These are phyloP conservation scores for Stegostoma tigrinum DNA, from an alignment of 2,113 vertebrate genomes.

Conservation along the genomic window DNA sequence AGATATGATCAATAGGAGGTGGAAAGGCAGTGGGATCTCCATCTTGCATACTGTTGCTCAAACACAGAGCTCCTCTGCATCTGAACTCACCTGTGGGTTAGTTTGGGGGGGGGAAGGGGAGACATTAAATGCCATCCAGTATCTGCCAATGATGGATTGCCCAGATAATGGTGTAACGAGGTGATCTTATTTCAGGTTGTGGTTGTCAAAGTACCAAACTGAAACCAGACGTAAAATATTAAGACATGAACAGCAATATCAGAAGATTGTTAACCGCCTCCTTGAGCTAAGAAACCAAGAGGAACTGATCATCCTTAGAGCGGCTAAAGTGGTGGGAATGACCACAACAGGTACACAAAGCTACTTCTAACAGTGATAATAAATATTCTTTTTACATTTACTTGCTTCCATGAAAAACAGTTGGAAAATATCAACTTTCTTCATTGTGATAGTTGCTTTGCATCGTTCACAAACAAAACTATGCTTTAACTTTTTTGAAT, in stretches of 20 bases:
- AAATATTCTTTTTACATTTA: not conserved
- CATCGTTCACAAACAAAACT: not conserved
- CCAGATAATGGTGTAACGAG: not conserved
- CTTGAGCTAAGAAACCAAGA: conserved; percentile 40
- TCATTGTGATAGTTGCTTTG: not conserved
- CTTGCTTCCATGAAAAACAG: not conserved
- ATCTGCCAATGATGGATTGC: not conserved
- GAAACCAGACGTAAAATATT: conserved; percentile 9
- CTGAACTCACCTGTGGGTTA: too few relatives aligned
- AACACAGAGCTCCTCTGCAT: not conserved
- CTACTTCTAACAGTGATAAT: too few relatives aligned
- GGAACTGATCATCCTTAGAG: conserved; percentile 37
- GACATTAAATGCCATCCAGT: not conserved
- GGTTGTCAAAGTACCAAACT: conserved; percentile 38
- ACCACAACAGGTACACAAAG: conserved; percentile 43
- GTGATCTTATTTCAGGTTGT: conserved; percentile 33
- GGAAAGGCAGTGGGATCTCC: not conserved
- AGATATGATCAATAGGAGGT: not conserved
- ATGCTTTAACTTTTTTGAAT: not conserved
- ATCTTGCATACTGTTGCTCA: not conserved
- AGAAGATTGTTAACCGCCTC: conserved; percentile 12
- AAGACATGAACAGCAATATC: conserved; percentile 14
- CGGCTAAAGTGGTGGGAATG: conserved; percentile 42
- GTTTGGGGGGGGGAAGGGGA: too few relatives aligned
- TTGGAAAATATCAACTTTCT: not conserved